These are phyloP conservation scores for Protaetia brevitarsis DNA, from an alignment of 1,140 invertebrate species.

Conservation along the genomic window DNA sequence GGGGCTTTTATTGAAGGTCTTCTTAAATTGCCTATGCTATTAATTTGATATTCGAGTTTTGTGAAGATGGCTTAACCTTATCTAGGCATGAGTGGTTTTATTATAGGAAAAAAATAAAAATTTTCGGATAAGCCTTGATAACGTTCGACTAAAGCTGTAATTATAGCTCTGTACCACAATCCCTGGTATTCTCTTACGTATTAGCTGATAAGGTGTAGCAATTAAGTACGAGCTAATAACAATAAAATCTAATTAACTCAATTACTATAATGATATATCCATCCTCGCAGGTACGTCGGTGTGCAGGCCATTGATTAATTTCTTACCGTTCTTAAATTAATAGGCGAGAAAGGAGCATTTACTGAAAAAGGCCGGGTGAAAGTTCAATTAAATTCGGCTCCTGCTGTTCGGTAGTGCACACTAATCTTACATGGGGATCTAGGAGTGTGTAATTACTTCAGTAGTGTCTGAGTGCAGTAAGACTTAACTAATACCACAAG, in stretches of 20 bases:
- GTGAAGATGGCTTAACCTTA: no score
- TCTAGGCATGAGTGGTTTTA: neutral
- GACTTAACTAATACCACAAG: no score
- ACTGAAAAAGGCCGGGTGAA: neutral
- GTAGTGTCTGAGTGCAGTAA: no score
- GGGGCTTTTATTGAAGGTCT: no score
- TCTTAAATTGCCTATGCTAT: no score
- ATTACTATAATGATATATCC: slow-evolving; percentile 14
- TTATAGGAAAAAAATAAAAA: neutral
- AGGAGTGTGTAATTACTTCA: no score
- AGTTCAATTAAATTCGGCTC: slow-evolving; percentile 9
- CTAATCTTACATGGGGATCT: neutral
- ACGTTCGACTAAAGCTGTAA: neutral
- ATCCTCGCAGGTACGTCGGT: neutral
- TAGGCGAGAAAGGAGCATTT: neutral
- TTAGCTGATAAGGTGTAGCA: neutral
- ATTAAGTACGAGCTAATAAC: slow-evolving; percentile 7
- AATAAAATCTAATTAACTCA: slow-evolving; percentile 8
- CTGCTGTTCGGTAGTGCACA: neutral
- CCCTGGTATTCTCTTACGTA: neutral
- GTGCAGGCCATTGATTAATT: slow-evolving; percentile 1
- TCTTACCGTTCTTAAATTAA: slow-evolving; percentile 1
- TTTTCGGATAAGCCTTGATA: neutral
- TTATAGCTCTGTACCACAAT: no score
- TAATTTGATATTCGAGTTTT: no score